phyloP scores from a whole-genome alignment of 2,797 vertebrate genomes.

The Coregonus suidteri region DNA sequence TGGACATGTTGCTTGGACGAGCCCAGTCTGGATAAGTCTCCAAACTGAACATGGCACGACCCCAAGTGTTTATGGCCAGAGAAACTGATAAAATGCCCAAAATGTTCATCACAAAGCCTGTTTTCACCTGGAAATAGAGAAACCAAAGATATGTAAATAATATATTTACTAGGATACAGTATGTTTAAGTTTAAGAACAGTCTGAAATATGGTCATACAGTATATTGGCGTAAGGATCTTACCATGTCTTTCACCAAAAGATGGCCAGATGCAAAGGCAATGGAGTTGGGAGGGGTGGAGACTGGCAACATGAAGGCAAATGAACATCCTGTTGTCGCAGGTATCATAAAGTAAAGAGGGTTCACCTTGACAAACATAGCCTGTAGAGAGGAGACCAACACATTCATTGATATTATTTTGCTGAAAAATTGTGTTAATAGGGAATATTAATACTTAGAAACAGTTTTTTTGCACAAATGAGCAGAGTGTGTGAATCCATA shows the following conservation, averaged over 20 bases:
- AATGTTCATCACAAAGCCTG: conserved; percentile 93
- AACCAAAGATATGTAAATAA: conserved; percentile 9
- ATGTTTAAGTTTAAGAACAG: background rate
- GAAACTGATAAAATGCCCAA: conserved; percentile 88
- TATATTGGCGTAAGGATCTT: conserved; percentile 25
- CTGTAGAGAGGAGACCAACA: conserved; percentile 69
- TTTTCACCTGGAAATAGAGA: conserved; percentile 81
- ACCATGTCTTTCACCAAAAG: conserved; percentile 98
- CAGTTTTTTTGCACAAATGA: background rate
- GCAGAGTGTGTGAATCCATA: background rate
- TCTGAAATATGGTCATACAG: conserved; percentile 2
- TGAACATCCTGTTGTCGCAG: conserved; percentile 89
- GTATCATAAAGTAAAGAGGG: conserved; percentile 96
- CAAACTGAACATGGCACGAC: conserved; percentile 86
- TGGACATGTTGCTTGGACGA: conserved; percentile 74
- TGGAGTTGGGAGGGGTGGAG: conserved; percentile 96
- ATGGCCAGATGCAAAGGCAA: conserved; percentile 94
- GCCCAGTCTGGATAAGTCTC: conserved; percentile 89
- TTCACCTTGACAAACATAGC: conserved; percentile 86
- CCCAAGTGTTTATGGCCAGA: conserved; percentile 96
- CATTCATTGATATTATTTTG: background rate
- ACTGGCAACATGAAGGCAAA: conserved; percentile 98
- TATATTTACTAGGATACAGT: background rate
- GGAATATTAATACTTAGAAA: background rate
- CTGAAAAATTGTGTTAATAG: background rate